Evolutionary conservation across 2,797 vertebrate species (phyloP), one percentile per base, ranked within the genome.

Genomic region (Eremophila alpestris): DNA sequence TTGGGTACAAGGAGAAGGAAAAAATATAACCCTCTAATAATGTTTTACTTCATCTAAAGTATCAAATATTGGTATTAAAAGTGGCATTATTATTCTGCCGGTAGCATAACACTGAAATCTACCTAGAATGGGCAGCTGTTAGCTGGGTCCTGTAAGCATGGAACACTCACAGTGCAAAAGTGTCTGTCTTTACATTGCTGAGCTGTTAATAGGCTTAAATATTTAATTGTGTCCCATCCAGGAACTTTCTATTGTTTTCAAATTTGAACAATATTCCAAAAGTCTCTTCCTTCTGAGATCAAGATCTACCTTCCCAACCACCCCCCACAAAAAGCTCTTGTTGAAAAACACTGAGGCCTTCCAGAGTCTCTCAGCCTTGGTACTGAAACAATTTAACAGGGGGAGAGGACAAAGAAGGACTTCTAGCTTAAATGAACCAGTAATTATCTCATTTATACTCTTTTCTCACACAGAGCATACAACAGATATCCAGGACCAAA

Each of bases 401-500:
- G 13, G 10, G 12, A 62, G 36, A 79, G 29, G 34, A 83, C 32
- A 43, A 58, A 38, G 79, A 83, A 90, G 38, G 73, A 51, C 69
- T 71, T 51, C 23, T 82, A 73, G 40, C 49, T 58, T 78, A 71
- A 89, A 73, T 27, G 69, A 64, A 87, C 56, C 46, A 56, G 7
- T 58, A 78, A 93, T 75, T 71, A 83, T 14, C 74, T 90, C 13
- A 26, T 58, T 93, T 90, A 79, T 43, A 62, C 64, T 93, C 46
- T 16, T 89, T 95, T 84, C 74, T 95, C 59, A 87, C 83, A 87
- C 60, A 62, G 10, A 70, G 46, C 68, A 92, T 89, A 93, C 0
- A 0, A 76, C 70, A 90, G 77, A 89, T 76, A 90, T 34, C 48
- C 74, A 90, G 68, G 54, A 93, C 71, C 86, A 77, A 73, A 87